Conservation (phyloP, 2,113 vertebrate genomes). For the Chitala chitala region DNA sequence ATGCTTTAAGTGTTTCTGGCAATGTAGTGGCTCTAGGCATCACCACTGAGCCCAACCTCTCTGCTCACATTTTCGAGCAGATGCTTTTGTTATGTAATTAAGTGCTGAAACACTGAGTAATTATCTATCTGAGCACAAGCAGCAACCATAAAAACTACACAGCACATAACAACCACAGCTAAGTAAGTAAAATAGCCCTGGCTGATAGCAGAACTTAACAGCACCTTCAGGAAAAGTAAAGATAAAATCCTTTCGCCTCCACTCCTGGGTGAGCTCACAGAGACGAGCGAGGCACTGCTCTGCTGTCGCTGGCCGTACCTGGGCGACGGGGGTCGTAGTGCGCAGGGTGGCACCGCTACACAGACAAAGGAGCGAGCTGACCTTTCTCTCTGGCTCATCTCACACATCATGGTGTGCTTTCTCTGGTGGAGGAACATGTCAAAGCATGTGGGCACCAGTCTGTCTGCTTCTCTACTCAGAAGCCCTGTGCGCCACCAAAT, state of each 20-base stretch:
- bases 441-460: background rate
- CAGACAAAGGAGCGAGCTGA: constrained; percentile 31
- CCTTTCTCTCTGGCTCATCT: constrained; percentile 8
- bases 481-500: constrained; percentile 25
- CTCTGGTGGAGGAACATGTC: constrained; percentile 7
- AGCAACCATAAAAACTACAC: constrained; percentile 17
- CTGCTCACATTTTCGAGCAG: background rate
- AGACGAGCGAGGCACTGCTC: background rate
- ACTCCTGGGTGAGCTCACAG: background rate
- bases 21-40: no score
- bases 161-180: background rate
- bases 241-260: background rate
- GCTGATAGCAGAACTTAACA: background rate
- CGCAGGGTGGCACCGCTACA: constrained; percentile 27
- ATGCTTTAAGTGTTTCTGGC: no score
- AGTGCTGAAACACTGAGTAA: constrained; percentile 32
- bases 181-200: background rate
- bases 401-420: background rate
- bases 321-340: constrained; percentile 21
- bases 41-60: background rate
- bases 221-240: background rate
- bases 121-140: constrained; percentile 26
- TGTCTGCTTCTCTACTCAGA: constrained; percentile 16
- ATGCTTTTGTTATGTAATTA: constrained; percentile 35
- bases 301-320: constrained; percentile 26